A percentile compares a stretch with the other conserved stretches of the same genome.
Conservation (phyloP, 2,797 vertebrate species). For the Lepidocolaptes lacrymiger region DNA sequence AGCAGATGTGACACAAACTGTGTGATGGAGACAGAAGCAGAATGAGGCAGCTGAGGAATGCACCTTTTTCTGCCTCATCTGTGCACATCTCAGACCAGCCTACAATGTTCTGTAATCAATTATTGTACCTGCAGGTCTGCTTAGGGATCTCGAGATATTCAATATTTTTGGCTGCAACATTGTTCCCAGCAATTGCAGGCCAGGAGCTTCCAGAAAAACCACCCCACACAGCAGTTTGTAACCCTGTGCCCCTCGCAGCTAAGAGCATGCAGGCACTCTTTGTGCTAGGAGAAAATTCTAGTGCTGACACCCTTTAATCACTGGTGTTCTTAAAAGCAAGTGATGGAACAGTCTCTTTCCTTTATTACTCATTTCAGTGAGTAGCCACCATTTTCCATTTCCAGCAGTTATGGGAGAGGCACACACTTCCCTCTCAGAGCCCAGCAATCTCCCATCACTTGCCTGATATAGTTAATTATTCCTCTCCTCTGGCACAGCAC, state of each 20-base stretch:
- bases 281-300: not conserved
- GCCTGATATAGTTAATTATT: not conserved
- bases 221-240: not conserved
- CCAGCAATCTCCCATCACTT: not conserved
- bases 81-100: not conserved
- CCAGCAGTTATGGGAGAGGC: not conserved
- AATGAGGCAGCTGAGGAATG: not conserved
- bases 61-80: not conserved
- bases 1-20: not conserved
- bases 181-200: not conserved
- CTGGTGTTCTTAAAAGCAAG: not conserved
- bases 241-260: not conserved
- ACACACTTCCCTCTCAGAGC: not conserved
- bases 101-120: constrained; percentile 18
- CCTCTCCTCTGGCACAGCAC: not conserved
- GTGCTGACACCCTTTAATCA: not conserved
- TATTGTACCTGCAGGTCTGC: constrained; percentile 36
- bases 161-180: constrained; percentile 34
- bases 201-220: not conserved
- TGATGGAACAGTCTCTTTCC: not conserved
- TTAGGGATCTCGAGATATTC: constrained; percentile 41
- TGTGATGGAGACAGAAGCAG: not conserved
- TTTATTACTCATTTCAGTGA: not conserved
- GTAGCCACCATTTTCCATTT: not conserved
- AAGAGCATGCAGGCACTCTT: not conserved